Conservation (phyloP, 2,888 invertebrate species). For the Dasysyrphus tricinctus region DNA sequence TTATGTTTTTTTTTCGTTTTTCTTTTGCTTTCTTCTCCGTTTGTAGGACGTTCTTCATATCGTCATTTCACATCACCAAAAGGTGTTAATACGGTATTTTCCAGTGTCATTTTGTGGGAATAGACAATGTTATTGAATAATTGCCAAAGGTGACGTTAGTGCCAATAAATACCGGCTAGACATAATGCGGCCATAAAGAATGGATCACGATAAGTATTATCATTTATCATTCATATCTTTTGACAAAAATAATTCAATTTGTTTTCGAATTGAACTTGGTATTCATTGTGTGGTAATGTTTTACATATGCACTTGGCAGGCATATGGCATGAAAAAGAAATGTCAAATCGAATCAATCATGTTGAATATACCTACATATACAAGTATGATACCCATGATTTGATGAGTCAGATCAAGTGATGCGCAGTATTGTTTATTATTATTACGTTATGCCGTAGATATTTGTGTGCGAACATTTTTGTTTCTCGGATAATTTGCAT, state of each 20-base stretch:
- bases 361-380: constrained; percentile 9
- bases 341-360: constrained; percentile 35
- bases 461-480: constrained; percentile 23
- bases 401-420: constrained; percentile 61
- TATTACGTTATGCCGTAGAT: constrained; percentile 32
- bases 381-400: constrained; percentile 30
- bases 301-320: not conserved
- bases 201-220: constrained; percentile 26
- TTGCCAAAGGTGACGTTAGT: constrained; percentile 44
- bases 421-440: constrained; percentile 53
- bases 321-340: constrained; percentile 5
- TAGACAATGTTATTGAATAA: constrained; percentile 26
- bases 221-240: constrained; percentile 27
- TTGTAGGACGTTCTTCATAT: constrained; percentile 7
- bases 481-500: constrained; percentile 28
- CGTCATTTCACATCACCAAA: constrained; percentile 15
- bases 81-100: constrained; percentile 46
- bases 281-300: not conserved
- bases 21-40: constrained; percentile 26
- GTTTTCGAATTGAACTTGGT: not conserved
- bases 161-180: constrained; percentile 38
- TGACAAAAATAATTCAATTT: constrained; percentile 9
- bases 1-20: constrained; percentile 24
- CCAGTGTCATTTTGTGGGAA: constrained; percentile 25
- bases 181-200: constrained; percentile 32